These are phyloP conservation scores for Poeciliopsis occidentalis DNA, from an alignment of 2,113 vertebrate genomes.

Conservation along the genomic window DNA sequence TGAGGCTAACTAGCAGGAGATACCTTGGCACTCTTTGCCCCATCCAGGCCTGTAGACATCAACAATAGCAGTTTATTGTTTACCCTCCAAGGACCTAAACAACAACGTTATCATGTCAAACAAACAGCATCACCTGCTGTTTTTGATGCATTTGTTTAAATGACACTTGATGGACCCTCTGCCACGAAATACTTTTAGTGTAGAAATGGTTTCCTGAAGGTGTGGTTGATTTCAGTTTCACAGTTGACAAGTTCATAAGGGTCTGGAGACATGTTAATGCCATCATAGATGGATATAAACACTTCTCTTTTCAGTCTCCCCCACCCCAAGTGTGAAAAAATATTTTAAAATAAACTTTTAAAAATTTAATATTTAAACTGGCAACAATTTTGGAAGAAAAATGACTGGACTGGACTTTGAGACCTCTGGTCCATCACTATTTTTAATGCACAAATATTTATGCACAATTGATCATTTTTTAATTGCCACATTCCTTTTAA, in stretches of 20 bases:
- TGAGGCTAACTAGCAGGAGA: background rate
- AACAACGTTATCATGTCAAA: background rate
- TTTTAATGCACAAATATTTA: too few relatives aligned
- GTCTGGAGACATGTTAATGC: background rate
- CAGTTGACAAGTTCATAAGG: background rate
- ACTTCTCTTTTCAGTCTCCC: too few relatives aligned
- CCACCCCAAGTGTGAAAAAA: too few relatives aligned
- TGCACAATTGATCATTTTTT: too few relatives aligned
- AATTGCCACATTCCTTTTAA: too few relatives aligned
- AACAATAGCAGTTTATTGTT: background rate
- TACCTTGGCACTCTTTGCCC: constrained; percentile 4
- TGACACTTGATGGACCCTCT: background rate
- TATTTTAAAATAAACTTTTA: too few relatives aligned
- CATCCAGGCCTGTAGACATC: constrained; percentile 41
- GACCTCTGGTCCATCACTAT: too few relatives aligned
- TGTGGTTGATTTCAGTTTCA: background rate
- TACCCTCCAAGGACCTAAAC: too few relatives aligned
- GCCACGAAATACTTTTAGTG: background rate
- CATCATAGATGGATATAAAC: background rate
- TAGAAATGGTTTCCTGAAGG: background rate
- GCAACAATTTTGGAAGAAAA: too few relatives aligned
- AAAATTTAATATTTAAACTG: too few relatives aligned
- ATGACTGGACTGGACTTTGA: too few relatives aligned
- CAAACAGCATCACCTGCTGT: background rate
- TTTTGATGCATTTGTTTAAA: background rate